phyloP scores from a whole-genome alignment of 2,888 invertebrate genomes.

The Mesoligia furuncula region DNA sequence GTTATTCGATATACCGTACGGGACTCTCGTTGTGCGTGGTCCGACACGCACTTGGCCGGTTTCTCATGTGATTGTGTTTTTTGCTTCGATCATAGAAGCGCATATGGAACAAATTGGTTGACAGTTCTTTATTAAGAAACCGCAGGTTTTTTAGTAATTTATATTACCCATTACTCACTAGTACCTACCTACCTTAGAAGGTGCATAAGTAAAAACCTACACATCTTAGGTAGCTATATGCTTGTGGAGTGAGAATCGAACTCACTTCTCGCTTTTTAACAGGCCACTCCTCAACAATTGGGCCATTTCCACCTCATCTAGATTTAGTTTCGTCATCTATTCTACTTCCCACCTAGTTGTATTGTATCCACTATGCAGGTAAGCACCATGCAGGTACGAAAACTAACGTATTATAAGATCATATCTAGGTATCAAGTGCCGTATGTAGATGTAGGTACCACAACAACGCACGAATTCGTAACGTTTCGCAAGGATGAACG shows the following conservation, averaged over 20 bases:
- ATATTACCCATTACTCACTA: neutral
- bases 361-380: too few relatives aligned
- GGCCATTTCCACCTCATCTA: neutral
- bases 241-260: neutral
- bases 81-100: neutral
- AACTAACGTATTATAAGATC: neutral
- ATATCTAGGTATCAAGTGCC: too few relatives aligned
- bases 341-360: neutral
- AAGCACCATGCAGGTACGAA: neutral
- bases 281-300: neutral
- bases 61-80: neutral
- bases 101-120: neutral
- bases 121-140: neutral
- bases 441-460: too few relatives aligned
- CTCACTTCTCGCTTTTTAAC: neutral
- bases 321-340: neutral
- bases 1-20: too few relatives aligned
- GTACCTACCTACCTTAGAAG: neutral
- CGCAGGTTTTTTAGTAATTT: neutral
- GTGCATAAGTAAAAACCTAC: neutral
- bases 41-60: too few relatives aligned
- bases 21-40: too few relatives aligned
- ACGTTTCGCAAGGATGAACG: slow-evolving; percentile 37
- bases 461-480: slow-evolving; percentile 7
- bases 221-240: neutral